Percentiles rank a stretch among this genome's conserved stretches.
Evolutionary conservation across 2,113 vertebrate species (phyloP).

Genomic region (Stigmatopora argus): DNA sequence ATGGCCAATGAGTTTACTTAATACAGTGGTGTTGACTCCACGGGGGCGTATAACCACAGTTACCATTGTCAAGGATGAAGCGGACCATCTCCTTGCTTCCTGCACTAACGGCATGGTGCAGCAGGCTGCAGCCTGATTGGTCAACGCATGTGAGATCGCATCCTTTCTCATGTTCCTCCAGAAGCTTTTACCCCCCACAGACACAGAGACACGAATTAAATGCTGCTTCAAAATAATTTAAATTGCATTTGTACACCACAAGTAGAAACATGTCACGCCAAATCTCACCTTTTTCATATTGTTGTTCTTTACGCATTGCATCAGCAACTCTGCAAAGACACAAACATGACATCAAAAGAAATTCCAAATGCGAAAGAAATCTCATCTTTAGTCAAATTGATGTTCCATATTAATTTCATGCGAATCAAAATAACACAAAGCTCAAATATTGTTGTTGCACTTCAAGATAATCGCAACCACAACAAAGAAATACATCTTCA

Average conservation of each 20-base stretch:
- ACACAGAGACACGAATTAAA: not conserved
- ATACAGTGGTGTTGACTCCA: not conserved
- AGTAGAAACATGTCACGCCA: not conserved
- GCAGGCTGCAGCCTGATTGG: slow-evolving; percentile 73
- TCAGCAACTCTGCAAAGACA: slow-evolving; percentile 48
- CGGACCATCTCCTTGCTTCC: slow-evolving; percentile 90
- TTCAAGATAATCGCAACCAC: too few species aligned
- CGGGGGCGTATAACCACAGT: slow-evolving; percentile 2
- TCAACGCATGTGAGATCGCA: slow-evolving; percentile 78
- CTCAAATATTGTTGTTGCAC: too few species aligned
- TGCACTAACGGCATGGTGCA: slow-evolving; percentile 81
- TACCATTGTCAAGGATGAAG: slow-evolving; percentile 87
- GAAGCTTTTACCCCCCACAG: slow-evolving; percentile 68
- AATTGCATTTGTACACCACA: not conserved
- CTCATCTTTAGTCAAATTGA: not conserved
- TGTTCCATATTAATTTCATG: not conserved
- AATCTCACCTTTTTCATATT: slow-evolving; percentile 77
- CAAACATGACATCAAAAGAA: not conserved
- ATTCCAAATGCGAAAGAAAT: not conserved
- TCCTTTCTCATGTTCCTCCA: slow-evolving; percentile 81
- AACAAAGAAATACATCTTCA: too few species aligned
- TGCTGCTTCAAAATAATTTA: not conserved
- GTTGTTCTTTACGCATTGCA: slow-evolving; percentile 84
- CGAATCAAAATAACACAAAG: too few species aligned
- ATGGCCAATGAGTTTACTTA: not conserved